A percentile compares a stretch with the other conserved stretches of the same genome.
Conservation (phyloP, 2,888 invertebrate genomes). For the Serrognathus titanus region DNA sequence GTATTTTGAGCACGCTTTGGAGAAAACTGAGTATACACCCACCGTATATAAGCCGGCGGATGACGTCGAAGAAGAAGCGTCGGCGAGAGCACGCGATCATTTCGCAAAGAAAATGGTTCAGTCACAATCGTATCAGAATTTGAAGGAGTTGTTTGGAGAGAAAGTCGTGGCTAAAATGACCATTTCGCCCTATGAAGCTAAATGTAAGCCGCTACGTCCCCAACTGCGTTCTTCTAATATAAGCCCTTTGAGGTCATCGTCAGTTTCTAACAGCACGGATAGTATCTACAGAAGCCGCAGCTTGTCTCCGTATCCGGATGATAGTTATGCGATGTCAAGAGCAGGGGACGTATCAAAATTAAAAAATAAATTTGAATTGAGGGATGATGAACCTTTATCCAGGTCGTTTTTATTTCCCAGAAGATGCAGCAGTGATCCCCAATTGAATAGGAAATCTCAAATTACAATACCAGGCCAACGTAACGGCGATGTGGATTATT, state of each 20-base stretch:
- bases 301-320: constrained; percentile 70
- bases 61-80: constrained; percentile 31
- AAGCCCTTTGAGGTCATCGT: constrained; percentile 48
- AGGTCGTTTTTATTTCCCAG: constrained; percentile 45
- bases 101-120: constrained; percentile 39
- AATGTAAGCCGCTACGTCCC: background rate
- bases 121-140: constrained; percentile 69
- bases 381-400: constrained; percentile 48
- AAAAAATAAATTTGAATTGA: constrained; percentile 71
- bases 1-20: constrained; percentile 70
- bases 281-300: constrained; percentile 68
- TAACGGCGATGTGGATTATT: constrained; percentile 57
- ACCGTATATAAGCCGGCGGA: constrained; percentile 50
- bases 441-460: constrained; percentile 60
- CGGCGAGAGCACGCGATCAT: constrained; percentile 29
- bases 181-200: constrained; percentile 47
- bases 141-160: constrained; percentile 82
- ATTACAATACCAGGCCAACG: constrained; percentile 48
- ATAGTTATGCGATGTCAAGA: constrained; percentile 68
- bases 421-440: constrained; percentile 76
- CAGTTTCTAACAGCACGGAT: constrained; percentile 57
- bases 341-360: constrained; percentile 76
- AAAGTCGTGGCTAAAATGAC: constrained; percentile 59
- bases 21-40: constrained; percentile 49
- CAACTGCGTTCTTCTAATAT: constrained; percentile 40